Evolutionary conservation across 2,888 invertebrate genomes (phyloP), one percentile per base, ranked within the genome.

Genomic region (Cantharis rufa): DNA sequence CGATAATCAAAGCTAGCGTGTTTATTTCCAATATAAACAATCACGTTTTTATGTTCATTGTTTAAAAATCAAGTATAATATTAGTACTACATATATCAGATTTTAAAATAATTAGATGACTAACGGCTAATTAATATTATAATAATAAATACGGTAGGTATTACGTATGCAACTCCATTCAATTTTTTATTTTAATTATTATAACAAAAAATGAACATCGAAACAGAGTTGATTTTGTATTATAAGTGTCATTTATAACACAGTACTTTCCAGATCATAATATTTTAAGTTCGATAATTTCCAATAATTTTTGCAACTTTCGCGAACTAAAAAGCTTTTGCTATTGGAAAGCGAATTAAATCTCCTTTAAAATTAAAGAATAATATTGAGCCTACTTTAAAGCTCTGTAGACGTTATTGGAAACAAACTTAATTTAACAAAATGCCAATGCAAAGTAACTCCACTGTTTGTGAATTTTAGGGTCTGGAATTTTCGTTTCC

Each of bases 401-500:
- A 48, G n/a, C n/a, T 48, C 7, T 32, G 1, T n/a, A 3, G 48
- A 48, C 48, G 5, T 48, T n/a, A 48, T 48, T n/a, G 48, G 9
- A 48, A 48, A 48, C 48, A 48, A 48, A 48, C n/a, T 48, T 48
- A 48, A 48, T 48, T 48, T 48, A 48, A 48, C 48, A 48, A 48
- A 48, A 48, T 48, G n/a, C 7, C n/a, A 32, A 32, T 32, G 32
- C 13, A n/a, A 48, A n/a, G n/a, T 13, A n/a, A 48, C n/a, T 48
- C n/a, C 7, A 48, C 48, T 48, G n/a, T 48, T 1, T 48, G 32
- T 13, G 21, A 10, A 21, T 75, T 89, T 13, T 88, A 97, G 97
- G 97, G 88, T 98, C 98, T 89, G 98, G 98, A 92, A 98, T 98
- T 89, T 98, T 98, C 92, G 97, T 98, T 89, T 97, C 98, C 90